Base-by-base conservation (phyloP, 2,113 vertebrate genomes). In the Pygoscelis antarcticus region DNA sequence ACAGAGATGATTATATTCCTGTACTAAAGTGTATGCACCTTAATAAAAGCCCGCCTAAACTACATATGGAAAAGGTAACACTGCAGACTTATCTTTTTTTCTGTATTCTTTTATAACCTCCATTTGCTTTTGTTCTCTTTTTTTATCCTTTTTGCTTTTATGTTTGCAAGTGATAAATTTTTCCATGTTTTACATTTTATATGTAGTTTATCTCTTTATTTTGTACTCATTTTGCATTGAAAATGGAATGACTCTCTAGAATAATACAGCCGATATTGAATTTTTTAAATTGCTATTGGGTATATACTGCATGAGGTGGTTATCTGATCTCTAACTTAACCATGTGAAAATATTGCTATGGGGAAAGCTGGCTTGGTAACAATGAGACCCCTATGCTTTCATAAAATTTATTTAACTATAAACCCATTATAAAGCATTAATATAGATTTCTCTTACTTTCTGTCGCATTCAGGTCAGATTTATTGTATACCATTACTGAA, bases 191-290 rank as follows among this genome's bases (percentile, higher is more conserved):
- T 97, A 97, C 94, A 97, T 97, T 98, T 98, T 96, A 93, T 97
- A 97, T 97, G 98, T 96, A 70, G 86, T 95, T 98, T 98, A 97
- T 98, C 96, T 98, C 94, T 97, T 98, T 97, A 98, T 97, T 98
- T 98, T 94, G 79, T 84, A 82, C 97, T 97, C 91, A 89, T 96
- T 98, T 97, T 97, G 83, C 89, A 94, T 92, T 94, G 97, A 97
- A 97, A 98, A 97, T 95, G 69, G 95, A 93, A 89, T 75, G 92
- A 87, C 52, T 96, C 91, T 97, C 97, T 97, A 97, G 96, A 98
- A 98, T 96, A 98, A 97, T 97, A 76, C 76, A 96, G 87, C 77
- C 84, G 83, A 96, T 98, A 97, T 93, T 97, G 95, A 96, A 92
- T 98, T 98, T 96, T 94, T 97, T 94, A 95, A 96, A 97, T 97